Evolutionary conservation across 2,888 invertebrate genomes (phyloP).

Genomic region (Cosmia pyralina): DNA sequence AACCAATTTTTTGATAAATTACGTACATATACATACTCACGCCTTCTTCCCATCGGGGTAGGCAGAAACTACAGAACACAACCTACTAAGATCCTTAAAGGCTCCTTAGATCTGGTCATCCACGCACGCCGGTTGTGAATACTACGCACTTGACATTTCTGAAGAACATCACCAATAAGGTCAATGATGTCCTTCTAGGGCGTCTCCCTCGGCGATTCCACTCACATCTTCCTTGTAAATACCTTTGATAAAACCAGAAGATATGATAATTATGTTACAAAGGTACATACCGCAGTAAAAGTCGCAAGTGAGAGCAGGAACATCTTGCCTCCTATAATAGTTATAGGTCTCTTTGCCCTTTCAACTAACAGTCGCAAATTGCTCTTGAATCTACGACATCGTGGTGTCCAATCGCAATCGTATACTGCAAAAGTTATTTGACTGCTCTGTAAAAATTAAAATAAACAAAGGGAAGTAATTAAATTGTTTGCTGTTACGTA

Average conservation of each 20-base stretch:
- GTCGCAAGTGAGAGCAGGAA: conserved; percentile 80
- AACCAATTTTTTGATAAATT: too few relatives aligned
- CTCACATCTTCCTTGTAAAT: too few relatives aligned
- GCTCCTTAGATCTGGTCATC: background rate
- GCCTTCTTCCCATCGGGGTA: too few relatives aligned
- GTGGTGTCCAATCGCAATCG: conserved; percentile 78
- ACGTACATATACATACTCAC: too few relatives aligned
- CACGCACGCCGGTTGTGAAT: background rate
- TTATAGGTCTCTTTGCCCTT: conserved; percentile 76
- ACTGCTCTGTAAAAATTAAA: conserved; percentile 74
- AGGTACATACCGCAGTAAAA: conserved; percentile 76
- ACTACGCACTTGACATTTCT: background rate
- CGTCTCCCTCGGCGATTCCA: too few relatives aligned
- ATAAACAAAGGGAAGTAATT: too few relatives aligned
- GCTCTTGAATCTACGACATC: conserved; percentile 77
- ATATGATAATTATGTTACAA: background rate
- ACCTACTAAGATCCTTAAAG: background rate
- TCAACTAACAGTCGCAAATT: conserved; percentile 80
- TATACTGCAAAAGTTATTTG: conserved; percentile 76
- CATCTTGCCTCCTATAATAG: conserved; percentile 80
- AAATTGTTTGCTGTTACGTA: too few relatives aligned
- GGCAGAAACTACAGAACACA: background rate
- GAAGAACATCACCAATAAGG: background rate
- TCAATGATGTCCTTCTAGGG: too few relatives aligned
- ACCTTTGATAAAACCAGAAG: background rate